A percentile compares a stretch with the other conserved stretches of the same genome.
Conservation (phyloP, 2,888 invertebrate species). For the Plebejus anna region DNA sequence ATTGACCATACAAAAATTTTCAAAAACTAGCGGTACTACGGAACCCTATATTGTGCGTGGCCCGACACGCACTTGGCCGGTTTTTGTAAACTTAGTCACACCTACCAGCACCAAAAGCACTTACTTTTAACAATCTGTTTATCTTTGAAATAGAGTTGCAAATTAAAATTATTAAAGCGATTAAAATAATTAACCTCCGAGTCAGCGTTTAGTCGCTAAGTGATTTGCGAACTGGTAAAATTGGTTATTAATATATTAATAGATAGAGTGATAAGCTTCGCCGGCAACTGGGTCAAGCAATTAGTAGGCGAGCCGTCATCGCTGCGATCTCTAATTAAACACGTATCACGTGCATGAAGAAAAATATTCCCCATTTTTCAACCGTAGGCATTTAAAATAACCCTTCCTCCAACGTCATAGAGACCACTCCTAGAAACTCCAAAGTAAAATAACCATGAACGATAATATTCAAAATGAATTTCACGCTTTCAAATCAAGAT, state of each 20-base stretch:
- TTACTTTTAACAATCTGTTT: not conserved
- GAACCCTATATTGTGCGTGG: too few species aligned
- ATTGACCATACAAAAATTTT: too few species aligned
- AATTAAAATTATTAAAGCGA: not conserved
- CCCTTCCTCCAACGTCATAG: not conserved
- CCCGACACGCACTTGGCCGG: too few species aligned
- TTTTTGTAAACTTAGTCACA: not conserved
- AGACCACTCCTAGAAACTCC: not conserved
- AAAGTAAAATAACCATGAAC: not conserved
- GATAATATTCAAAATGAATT: slow-evolving; percentile 10
- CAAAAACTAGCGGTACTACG: too few species aligned
- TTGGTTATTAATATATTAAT: slow-evolving; percentile 28
- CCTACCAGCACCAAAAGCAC: not conserved
- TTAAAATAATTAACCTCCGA: not conserved
- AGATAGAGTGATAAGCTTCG: slow-evolving; percentile 27
- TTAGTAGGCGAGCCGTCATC: slow-evolving; percentile 30
- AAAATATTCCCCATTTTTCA: slow-evolving; percentile 16
- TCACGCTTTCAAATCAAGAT: not conserved
- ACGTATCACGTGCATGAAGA: slow-evolving; percentile 26
- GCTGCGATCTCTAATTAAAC: slow-evolving; percentile 29
- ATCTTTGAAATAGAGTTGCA: too few species aligned
- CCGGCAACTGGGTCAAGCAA: slow-evolving; percentile 31
- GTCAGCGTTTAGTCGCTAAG: not conserved
- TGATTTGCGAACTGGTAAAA: slow-evolving; percentile 6
- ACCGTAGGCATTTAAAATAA: not conserved